Evolutionary conservation across 2,797 vertebrate species (phyloP).

Genomic region (Pelodytes ibericus): DNA sequence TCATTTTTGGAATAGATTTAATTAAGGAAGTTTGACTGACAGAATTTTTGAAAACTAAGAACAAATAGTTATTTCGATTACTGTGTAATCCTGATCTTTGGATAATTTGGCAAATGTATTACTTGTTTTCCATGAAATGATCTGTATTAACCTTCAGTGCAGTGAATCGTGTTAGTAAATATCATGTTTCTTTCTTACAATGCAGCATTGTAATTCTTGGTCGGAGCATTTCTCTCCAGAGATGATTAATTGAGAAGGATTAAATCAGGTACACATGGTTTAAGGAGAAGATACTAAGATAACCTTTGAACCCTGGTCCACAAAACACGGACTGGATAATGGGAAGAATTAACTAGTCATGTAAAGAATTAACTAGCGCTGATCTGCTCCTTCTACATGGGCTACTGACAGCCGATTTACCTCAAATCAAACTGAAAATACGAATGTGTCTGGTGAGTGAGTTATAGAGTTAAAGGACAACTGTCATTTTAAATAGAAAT

Average conservation of each 20-base stretch:
- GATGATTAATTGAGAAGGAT: constrained; percentile 25
- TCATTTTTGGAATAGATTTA: no score
- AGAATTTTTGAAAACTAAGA: no score
- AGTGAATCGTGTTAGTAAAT: background rate
- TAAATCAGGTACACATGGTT: constrained; percentile 41
- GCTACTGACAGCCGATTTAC: constrained; percentile 44
- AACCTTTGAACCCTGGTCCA: constrained; percentile 43
- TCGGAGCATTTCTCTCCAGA: constrained; percentile 17
- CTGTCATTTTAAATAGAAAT: no score
- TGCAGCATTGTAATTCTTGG: constrained; percentile 17
- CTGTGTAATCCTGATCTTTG: background rate
- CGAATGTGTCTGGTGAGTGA: constrained; percentile 58
- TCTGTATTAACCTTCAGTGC: background rate
- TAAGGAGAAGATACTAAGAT: constrained; percentile 30
- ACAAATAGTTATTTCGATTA: no score
- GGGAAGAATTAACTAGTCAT: constrained; percentile 35
- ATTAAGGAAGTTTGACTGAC: no score
- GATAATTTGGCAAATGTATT: background rate
- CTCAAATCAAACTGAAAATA: constrained; percentile 41
- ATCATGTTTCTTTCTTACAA: constrained; percentile 10
- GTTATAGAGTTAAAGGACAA: constrained; percentile 68
- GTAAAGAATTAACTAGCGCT: constrained; percentile 45
- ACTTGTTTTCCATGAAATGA: background rate
- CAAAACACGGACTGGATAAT: constrained; percentile 40
- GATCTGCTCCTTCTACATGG: constrained; percentile 25